Evolutionary conservation across 2,797 vertebrate species (phyloP).

Genomic region (Sphaeramia orbicularis): DNA sequence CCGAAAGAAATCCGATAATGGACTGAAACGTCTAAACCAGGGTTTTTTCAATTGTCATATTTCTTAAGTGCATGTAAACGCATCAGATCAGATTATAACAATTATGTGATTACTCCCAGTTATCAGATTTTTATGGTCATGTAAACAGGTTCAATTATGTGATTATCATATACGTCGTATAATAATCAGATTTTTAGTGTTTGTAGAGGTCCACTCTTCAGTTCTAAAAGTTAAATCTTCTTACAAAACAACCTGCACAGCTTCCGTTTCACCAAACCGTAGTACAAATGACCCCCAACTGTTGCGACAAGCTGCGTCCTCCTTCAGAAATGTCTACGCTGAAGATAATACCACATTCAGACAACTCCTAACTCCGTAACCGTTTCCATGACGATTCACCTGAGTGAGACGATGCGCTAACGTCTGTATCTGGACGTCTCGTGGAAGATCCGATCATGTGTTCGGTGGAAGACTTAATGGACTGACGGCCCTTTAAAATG

Average conservation of each 20-base stretch:
- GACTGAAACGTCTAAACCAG: no score
- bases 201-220: constrained; percentile 7
- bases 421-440: not conserved
- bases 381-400: not conserved
- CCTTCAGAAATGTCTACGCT: not conserved
- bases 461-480: constrained; percentile 42
- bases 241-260: constrained; percentile 1
- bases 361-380: not conserved
- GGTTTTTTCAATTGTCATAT: no score
- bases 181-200: no score
- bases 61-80: no score
- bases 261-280: not conserved
- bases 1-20: no score
- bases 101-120: no score
- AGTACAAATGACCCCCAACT: not conserved
- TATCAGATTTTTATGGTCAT: no score
- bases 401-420: no score
- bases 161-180: no score
- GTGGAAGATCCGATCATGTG: constrained; percentile 28
- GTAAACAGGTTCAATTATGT: no score
- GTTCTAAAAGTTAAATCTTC: not conserved
- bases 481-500: constrained; percentile 42
- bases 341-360: not conserved
- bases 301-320: not conserved
- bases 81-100: no score